A percentile compares a stretch with the other conserved stretches of the same genome.
These are phyloP conservation scores for Borostomias antarcticus DNA, from an alignment of 2,797 vertebrate species.

Conservation along the genomic window DNA sequence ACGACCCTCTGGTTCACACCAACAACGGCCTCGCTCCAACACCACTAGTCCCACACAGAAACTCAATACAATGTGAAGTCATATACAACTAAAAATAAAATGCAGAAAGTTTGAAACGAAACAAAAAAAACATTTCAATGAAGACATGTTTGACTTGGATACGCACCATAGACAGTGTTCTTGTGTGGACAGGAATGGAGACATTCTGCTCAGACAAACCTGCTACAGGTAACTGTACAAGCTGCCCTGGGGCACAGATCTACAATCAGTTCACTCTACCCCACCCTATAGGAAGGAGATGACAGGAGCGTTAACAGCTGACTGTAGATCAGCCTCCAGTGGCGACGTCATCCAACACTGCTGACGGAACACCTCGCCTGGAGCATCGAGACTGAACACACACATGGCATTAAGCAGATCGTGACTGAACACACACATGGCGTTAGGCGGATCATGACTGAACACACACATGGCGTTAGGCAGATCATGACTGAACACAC, in stretches of 20 bases:
- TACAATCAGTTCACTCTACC: not conserved
- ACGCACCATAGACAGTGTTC: slow-evolving; percentile 46
- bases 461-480: no score
- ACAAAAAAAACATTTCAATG: slow-evolving; percentile 12
- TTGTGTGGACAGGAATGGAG: slow-evolving; percentile 38
- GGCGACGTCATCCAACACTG: not conserved
- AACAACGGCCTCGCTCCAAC: slow-evolving; percentile 24
- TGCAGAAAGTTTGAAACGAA: not conserved
- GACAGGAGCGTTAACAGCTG: not conserved
- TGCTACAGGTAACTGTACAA: not conserved
- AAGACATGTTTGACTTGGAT: slow-evolving; percentile 36
- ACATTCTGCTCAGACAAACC: slow-evolving; percentile 55
- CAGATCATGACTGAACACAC: no score
- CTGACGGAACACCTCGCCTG: not conserved
- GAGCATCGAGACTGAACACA: not conserved
- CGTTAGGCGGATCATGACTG: no score
- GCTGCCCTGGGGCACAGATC: not conserved
- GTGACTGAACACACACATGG: no score
- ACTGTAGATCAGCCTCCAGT: not conserved
- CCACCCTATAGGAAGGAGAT: no score
- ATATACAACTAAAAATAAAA: slow-evolving; percentile 50
- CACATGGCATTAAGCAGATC: not conserved
- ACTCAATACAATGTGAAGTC: slow-evolving; percentile 39
- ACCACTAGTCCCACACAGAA: slow-evolving; percentile 33
- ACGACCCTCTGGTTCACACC: slow-evolving; percentile 1